Evolutionary conservation across 2,113 vertebrate genomes (phyloP).

Genomic region (Proteles cristata): DNA sequence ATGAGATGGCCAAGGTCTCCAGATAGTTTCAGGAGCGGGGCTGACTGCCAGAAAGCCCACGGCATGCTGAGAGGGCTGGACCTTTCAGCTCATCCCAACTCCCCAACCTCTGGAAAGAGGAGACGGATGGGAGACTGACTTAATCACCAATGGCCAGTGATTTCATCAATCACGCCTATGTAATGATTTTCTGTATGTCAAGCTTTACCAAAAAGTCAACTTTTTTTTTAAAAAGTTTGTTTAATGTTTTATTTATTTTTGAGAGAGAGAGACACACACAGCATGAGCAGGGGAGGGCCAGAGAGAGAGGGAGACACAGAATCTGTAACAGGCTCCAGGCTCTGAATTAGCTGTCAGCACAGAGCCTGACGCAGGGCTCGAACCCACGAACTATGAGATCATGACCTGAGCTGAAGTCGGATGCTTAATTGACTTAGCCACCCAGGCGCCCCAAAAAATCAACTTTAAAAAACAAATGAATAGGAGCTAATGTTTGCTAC

Average conservation of each 20-base stretch:
- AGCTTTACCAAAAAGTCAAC: neutral
- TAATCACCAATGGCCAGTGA: neutral
- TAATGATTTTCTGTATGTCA: neutral
- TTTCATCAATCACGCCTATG: neutral
- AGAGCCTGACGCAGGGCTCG: no score
- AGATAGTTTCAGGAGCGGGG: neutral
- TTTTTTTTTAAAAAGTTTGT: neutral
- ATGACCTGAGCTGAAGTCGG: no score
- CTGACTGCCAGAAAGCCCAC: neutral
- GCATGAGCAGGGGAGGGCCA: no score
- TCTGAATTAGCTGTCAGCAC: no score
- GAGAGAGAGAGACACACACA: no score
- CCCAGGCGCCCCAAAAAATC: neutral
- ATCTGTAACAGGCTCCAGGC: no score
- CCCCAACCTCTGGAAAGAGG: neutral
- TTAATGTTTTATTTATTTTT: no score
- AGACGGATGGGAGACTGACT: neutral
- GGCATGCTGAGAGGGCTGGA: neutral
- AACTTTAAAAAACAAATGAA: neutral
- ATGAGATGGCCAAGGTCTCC: neutral
- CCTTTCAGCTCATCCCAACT: neutral
- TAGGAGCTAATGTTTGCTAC: neutral
- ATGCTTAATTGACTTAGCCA: no score
- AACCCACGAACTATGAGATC: no score
- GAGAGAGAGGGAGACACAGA: no score